A percentile compares a stretch with the other conserved stretches of the same genome.
These are phyloP conservation scores for Polia nebulosa DNA, from an alignment of 2,888 invertebrate genomes.

Conservation along the genomic window DNA sequence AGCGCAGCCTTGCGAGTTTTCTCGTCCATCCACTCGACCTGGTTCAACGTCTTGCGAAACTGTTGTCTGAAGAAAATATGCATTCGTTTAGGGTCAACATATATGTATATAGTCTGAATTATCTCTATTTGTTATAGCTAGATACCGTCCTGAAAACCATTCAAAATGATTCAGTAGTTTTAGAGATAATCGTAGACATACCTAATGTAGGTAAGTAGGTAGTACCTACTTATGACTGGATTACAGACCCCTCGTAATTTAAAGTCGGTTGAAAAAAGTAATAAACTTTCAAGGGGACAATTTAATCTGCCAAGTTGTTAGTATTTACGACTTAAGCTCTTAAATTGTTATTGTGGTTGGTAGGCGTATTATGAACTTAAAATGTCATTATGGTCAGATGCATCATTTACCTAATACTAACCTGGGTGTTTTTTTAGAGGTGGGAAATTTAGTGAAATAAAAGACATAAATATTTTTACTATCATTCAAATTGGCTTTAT, in stretches of 20 bases:
- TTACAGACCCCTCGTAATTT: not conserved
- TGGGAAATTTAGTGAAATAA: too few relatives aligned
- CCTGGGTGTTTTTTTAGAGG: too few relatives aligned
- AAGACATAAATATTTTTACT: too few relatives aligned
- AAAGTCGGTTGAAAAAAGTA: not conserved
- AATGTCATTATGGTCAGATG: not conserved
- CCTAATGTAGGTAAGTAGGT: not conserved
- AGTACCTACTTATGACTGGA: not conserved
- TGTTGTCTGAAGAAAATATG: conserved; percentile 87
- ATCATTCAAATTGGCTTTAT: too few relatives aligned
- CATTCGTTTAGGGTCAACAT: not conserved
- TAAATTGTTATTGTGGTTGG: not conserved
- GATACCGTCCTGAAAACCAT: not conserved
- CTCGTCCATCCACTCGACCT: conserved; percentile 98
- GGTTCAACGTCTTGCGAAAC: conserved; percentile 94
- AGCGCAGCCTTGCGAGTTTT: conserved; percentile 94
- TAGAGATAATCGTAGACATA: not conserved
- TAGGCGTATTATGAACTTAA: too few relatives aligned
- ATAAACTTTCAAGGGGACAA: conserved; percentile 1
- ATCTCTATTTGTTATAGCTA: not conserved
- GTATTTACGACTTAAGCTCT: not conserved
- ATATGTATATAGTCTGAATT: not conserved
- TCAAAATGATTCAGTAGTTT: not conserved
- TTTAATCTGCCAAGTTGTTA: not conserved
- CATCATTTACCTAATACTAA: too few relatives aligned